Conservation (phyloP, 30 jellyfish, hydroid and myxozoan genomes). For the Mastigias papua region DNA sequence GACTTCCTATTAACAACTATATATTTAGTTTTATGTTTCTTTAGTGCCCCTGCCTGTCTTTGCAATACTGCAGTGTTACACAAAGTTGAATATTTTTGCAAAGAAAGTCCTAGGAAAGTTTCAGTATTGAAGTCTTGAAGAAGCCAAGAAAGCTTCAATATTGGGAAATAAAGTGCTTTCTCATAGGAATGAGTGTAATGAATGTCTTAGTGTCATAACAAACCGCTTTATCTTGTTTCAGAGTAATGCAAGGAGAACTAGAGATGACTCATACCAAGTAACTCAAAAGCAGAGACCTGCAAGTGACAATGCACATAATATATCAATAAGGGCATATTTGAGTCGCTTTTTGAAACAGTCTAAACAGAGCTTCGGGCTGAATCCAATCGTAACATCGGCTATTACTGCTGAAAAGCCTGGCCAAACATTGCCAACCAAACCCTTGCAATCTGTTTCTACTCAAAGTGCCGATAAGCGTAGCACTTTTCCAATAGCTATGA, state of each 20-base stretch:
- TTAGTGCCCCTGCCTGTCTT: no score
- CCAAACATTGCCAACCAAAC: slow-evolving; percentile 4
- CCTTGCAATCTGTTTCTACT: not conserved
- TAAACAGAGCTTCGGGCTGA: slow-evolving; percentile 48
- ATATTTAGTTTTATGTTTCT: no score
- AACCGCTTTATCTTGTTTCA: not conserved
- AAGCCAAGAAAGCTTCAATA: no score
- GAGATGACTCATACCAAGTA: slow-evolving; percentile 2
- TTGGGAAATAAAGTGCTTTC: no score
- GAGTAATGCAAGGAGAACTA: slow-evolving; percentile 25
- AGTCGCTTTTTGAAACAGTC: slow-evolving; percentile 61
- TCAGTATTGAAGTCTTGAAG: no score
- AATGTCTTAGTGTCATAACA: no score
- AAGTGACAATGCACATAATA: slow-evolving; percentile 48
- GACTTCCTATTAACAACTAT: no score
- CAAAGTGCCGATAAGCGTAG: slow-evolving; percentile 23
- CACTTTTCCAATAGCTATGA: slow-evolving; percentile 41
- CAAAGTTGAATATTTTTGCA: no score
- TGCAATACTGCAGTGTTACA: no score
- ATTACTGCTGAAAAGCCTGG: slow-evolving; percentile 20
- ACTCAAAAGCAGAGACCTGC: slow-evolving; percentile 42
- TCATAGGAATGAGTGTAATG: no score
- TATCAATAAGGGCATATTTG: slow-evolving; percentile 52
- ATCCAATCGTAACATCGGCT: slow-evolving; percentile 70
- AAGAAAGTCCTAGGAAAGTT: no score